Base-by-base conservation (phyloP, 2,797 vertebrate species). In the Amazona finschi region DNA sequence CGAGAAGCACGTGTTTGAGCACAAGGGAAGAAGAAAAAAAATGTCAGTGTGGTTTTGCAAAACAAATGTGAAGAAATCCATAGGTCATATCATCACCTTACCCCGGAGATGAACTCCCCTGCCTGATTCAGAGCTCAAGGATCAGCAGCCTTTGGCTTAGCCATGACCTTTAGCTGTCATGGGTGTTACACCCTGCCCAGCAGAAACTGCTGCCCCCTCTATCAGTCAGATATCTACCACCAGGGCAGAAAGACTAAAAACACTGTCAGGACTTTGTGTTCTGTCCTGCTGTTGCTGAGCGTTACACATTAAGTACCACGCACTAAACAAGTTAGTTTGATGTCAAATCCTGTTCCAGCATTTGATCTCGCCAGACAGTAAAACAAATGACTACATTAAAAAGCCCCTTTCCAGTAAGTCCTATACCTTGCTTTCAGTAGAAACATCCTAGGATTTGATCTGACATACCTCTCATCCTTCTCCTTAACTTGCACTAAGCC, bases 111-210 rank as follows among this genome's bases (percentile, higher is more conserved):
- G 18, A 96, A 46, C 46, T 75, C 64, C 25, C 16, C 15, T 20
- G 50, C 33, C 86, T 77, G 86, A 87, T 38, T 61, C 87, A 91
- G 79, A 61, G 93, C 89, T 94, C 96, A 97, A 96, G 96, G 97
- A 94, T 96, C 93, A 96, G 69, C 44, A 74, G 86, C 62, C 70
- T 96, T 70, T 50, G 78, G 83, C 79, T 70, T 70, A 78, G 47
- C 67, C 44, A 61, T 49, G 90, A 97, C 77, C 88, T 93, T 93
- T 27, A 94, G 87, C 75, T 85, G 82, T 66, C 89, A 91, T 11
- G 5, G 36, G 49, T n/a, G 71, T 94, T 74, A 93, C 71, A 90
- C 85, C 80, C 91, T 89, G 83, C 80, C 76, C 88, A 9, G 49
- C 65, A 89, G 70, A 93, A 93, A 73, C 66, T 78, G 71, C 73